Evolutionary conservation across 2,888 invertebrate species (phyloP).

Genomic region (Cryptus viduatorius): DNA sequence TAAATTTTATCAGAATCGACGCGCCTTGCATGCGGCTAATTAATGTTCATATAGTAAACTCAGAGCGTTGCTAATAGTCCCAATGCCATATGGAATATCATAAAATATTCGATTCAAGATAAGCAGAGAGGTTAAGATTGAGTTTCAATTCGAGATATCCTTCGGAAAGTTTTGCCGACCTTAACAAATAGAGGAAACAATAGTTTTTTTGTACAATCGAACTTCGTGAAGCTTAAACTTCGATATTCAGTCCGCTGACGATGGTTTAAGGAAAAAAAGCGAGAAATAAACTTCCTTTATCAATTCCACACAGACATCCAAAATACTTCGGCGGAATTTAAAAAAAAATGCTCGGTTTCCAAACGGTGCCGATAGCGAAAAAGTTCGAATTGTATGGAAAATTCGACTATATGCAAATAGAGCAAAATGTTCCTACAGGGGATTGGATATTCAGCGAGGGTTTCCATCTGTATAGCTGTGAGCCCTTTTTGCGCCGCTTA

Average conservation of each 20-base stretch:
- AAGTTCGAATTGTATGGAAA: background rate
- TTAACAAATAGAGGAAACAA: background rate
- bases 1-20: no score
- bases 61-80: no score
- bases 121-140: background rate
- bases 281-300: background rate
- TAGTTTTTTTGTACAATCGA: background rate
- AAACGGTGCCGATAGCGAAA: no score
- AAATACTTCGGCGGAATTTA: no score
- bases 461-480: background rate
- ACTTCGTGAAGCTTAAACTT: background rate
- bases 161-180: background rate
- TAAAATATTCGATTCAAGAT: background rate
- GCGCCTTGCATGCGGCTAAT: no score
- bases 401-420: background rate
- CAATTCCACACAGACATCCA: no score
- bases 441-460: background rate
- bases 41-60: no score
- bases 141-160: background rate
- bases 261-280: background rate
- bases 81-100: no score
- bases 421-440: background rate
- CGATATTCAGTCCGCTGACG: background rate
- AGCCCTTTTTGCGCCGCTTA: constrained; percentile 6
- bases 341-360: no score